A percentile compares a stretch with the other conserved stretches of the same genome.
phyloP scores from a whole-genome alignment of 1,140 invertebrate species.

The Drosophila bifasciata region DNA sequence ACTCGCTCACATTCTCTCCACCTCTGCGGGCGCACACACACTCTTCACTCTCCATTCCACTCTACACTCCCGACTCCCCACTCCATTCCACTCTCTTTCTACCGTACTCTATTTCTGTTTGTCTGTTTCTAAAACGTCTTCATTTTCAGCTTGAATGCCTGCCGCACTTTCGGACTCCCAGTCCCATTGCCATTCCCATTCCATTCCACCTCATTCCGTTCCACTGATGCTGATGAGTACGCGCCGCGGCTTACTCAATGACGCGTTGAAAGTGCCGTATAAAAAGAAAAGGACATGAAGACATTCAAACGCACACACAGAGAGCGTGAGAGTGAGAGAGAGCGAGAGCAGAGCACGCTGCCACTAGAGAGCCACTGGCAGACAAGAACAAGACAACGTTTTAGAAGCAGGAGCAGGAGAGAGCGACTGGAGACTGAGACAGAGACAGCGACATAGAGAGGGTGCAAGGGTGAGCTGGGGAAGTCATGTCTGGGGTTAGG shows the following conservation, averaged over 20 bases:
- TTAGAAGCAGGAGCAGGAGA: background rate
- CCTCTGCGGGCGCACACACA: background rate
- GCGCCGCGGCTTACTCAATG: constrained; percentile 77
- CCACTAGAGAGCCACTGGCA: too few species aligned
- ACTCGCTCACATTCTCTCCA: constrained; percentile 36
- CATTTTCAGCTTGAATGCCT: constrained; percentile 64
- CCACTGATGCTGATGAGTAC: constrained; percentile 64
- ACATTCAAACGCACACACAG: too few species aligned
- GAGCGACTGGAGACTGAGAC: too few species aligned
- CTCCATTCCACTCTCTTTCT: background rate
- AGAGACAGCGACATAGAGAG: too few species aligned
- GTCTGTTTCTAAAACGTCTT: constrained; percentile 53
- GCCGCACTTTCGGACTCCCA: constrained; percentile 35
- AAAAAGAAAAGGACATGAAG: constrained; percentile 75
- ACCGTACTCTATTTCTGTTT: background rate
- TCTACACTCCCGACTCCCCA: too few species aligned
- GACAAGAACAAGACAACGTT: constrained; percentile 18
- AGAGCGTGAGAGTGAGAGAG: too few species aligned
- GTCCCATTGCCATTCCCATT: too few species aligned
- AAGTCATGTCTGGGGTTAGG: constrained; percentile 57
- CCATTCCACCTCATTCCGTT: constrained; percentile 19
- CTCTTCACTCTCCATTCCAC: background rate
- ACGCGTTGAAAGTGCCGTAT: constrained; percentile 81
- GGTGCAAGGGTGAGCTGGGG: background rate
- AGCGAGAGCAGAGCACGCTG: background rate